phyloP scores from a whole-genome alignment of 2,113 vertebrate species.

The Pampusana beccarii region DNA sequence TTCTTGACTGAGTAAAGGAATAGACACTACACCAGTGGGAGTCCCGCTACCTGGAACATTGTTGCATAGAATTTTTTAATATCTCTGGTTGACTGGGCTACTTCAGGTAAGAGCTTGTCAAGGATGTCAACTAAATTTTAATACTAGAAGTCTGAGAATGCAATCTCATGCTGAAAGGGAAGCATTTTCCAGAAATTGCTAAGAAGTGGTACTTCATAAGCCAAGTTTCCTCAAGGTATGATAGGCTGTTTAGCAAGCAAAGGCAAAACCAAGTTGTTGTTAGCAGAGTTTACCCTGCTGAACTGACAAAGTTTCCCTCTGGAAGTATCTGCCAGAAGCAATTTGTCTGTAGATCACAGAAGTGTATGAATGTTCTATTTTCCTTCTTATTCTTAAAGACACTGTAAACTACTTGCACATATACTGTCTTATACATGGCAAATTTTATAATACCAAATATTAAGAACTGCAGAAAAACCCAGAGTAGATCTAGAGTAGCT shows the following conservation, averaged over 20 bases:
- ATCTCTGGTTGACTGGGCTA: neutral
- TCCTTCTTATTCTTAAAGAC: neutral
- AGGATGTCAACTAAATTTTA: neutral
- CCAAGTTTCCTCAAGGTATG: neutral
- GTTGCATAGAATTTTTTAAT: fast-evolving
- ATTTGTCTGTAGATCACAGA: neutral
- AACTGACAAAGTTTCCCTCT: neutral
- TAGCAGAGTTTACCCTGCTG: neutral
- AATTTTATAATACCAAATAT: neutral
- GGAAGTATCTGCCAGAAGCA: neutral
- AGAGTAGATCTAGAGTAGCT: neutral
- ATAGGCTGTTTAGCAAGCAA: neutral
- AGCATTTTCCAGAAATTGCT: neutral
- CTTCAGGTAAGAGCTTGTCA: neutral
- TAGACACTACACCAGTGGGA: neutral
- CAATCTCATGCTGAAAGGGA: neutral
- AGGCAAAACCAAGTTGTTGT: neutral
- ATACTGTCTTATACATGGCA: neutral
- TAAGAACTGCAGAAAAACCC: neutral
- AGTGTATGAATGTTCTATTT: neutral
- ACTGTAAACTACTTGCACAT: neutral
- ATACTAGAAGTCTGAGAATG: neutral
- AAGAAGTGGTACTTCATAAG: neutral
- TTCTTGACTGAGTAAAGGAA: neutral
- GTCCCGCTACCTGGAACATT: neutral